A percentile compares a stretch with the other conserved stretches of the same genome.
These are phyloP conservation scores for Drosophila murphyi DNA, from an alignment of 1,140 invertebrate species.

Conservation along the genomic window DNA sequence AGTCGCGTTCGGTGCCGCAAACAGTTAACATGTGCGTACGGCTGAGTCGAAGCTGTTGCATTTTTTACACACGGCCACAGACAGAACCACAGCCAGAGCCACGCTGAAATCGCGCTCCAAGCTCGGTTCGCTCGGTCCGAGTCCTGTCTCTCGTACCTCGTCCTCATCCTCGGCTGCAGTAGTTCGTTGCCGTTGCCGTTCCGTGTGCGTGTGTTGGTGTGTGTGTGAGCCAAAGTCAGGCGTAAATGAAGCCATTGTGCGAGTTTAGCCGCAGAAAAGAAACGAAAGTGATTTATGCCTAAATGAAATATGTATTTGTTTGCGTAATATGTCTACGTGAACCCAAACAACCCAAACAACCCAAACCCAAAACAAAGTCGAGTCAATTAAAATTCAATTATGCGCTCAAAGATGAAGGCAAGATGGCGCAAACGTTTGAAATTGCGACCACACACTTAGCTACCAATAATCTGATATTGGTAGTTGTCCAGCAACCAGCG, in stretches of 20 bases:
- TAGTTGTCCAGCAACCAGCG: neutral
- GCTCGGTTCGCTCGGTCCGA: neutral
- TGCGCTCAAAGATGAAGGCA: conserved; percentile 72
- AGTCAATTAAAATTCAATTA: conserved; percentile 82
- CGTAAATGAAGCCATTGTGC: conserved; percentile 68
- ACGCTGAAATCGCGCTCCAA: conserved; percentile 34
- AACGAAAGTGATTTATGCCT: conserved; percentile 77
- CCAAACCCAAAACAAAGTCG: conserved; percentile 18
- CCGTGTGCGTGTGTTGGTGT: conserved; percentile 30
- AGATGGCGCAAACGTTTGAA: conserved; percentile 78
- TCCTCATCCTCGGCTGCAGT: conserved; percentile 19
- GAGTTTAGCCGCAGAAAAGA: conserved; percentile 70
- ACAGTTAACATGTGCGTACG: conserved; percentile 77
- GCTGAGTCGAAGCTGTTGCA: conserved; percentile 34
- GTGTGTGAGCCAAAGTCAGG: conserved; percentile 38
- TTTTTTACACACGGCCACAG: conserved; percentile 29
- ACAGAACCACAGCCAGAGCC: conserved; percentile 10
- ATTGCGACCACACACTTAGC: conserved; percentile 62
- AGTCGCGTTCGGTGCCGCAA: conserved; percentile 83
- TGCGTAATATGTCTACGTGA: conserved; percentile 39
- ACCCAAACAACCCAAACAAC: neutral
- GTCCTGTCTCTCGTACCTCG: conserved; percentile 14
- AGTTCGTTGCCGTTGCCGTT: conserved; percentile 34
- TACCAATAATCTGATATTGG: neutral
- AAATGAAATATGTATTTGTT: conserved; percentile 64